phyloP scores from a whole-genome alignment of 2,888 invertebrate species.

The Parelbella ahira region DNA sequence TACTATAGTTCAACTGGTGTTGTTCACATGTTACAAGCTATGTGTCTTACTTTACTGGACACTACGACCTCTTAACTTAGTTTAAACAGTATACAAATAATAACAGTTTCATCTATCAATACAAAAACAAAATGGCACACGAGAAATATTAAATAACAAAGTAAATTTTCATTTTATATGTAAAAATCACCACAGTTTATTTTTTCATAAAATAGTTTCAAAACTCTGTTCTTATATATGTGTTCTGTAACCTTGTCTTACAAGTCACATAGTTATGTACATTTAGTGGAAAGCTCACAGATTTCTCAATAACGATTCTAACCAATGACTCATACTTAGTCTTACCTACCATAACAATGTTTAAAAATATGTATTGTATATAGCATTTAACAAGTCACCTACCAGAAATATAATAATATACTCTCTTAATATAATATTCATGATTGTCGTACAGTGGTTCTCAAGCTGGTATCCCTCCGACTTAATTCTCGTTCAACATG shows the following conservation, averaged over 20 bases:
- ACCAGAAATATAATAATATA: conserved; percentile 16
- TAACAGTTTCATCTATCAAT: conserved; percentile 34
- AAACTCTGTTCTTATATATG: conserved; percentile 6
- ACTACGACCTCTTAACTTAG: conserved; percentile 37
- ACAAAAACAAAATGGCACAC: conserved; percentile 58
- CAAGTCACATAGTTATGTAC: conserved; percentile 14
- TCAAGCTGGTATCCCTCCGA: too few relatives aligned
- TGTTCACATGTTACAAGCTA: conserved; percentile 28
- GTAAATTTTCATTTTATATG: conserved; percentile 17
- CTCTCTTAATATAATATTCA: conserved; percentile 9
- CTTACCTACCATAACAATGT: conserved; percentile 25
- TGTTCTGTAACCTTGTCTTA: conserved; percentile 10
- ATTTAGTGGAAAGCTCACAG: conserved; percentile 6
- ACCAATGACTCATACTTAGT: too few relatives aligned
- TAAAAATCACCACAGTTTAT: conserved; percentile 15
- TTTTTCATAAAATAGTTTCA: conserved; percentile 17
- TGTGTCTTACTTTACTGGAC: conserved; percentile 39
- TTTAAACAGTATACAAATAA: conserved; percentile 40
- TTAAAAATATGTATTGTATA: conserved; percentile 15
- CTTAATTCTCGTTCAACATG: too few relatives aligned
- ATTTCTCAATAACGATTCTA: too few relatives aligned
- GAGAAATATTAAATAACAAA: conserved; percentile 38
- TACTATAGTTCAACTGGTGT: conserved; percentile 58
- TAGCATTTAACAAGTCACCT: conserved; percentile 18
- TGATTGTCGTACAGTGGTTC: conserved; percentile 17